Base-by-base conservation (phyloP, 2,888 invertebrate species). In the Anthoptus insignis region DNA sequence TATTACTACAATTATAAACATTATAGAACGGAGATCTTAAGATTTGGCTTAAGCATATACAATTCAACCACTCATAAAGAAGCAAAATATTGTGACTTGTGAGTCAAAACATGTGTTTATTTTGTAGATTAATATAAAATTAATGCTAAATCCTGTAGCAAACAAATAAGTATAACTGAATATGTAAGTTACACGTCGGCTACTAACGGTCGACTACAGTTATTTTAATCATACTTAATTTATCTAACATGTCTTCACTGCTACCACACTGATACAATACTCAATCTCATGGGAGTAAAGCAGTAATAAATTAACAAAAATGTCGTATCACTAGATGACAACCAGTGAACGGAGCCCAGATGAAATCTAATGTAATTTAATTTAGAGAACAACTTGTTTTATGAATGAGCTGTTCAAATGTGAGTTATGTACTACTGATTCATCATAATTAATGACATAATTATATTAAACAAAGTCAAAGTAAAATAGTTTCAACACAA, bases 231-330 rank as follows among this genome's bases (percentile, higher is more conserved):
- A 37, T 22, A 39, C 8, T 50, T 50, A 8, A 27, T 50, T 50
- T 27, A 50, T 50, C 14, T 29, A 29, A 27, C 50, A 8, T 14
- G 24, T 49, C 39, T 14, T 14, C 42, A 11, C 42, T 4, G 19
- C 19, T 19, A 19, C 42, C 19, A 27, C 27, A 27, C 27, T 42
- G 11, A 42, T 19, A 42, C 42, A 19, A 19, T 42, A 42, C 19
- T 42, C 42, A 42, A 42, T 42, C 42, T 42, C 19, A 19, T 3
- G 42, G 9, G 8, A 19, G 16, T 4, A 8, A 19, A 11, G 19
- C 29, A 22, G 29, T 27, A 27, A 14, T 50, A 50, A 27, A 50
- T 50, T 27, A 49, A 50, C 50, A 2, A 50, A 27, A 50, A 14
- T 27, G 27, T 49, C 49, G 14, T 29, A 3, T 16, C 16, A 27